These are phyloP conservation scores for Zonotrichia albicollis DNA, from an alignment of 2,797 vertebrate species.

Conservation along the genomic window DNA sequence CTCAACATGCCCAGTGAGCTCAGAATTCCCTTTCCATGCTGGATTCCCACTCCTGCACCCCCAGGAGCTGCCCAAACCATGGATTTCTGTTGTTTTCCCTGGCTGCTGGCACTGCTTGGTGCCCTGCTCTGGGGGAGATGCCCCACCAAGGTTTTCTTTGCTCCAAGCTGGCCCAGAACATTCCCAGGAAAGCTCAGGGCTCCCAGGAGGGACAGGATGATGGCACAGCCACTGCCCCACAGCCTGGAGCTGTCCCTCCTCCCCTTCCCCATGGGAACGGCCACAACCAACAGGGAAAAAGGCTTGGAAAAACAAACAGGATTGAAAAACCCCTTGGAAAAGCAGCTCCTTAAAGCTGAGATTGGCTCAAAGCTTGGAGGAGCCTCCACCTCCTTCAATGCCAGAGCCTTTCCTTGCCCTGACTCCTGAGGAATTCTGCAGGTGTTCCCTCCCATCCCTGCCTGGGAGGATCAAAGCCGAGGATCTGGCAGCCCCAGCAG, in stretches of 20 bases:
- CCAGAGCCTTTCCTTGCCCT: background rate
- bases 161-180: background rate
- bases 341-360: background rate
- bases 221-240: background rate
- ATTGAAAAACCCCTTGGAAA: background rate
- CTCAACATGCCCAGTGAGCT: background rate
- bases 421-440: background rate
- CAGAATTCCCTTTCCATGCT: background rate
- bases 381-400: background rate
- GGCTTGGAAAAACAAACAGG: background rate
- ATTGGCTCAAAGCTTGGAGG: background rate
- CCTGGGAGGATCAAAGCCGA: constrained; percentile 35
- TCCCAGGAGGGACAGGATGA: background rate
- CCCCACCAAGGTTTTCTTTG: background rate
- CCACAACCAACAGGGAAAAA: too few relatives aligned
- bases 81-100: background rate
- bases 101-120: background rate
- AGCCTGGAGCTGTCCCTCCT: accelerated
- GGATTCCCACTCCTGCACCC: background rate
- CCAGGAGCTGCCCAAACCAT: background rate
- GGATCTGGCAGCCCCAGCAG: background rate
- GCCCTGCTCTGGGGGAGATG: background rate
- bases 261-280: accelerated
- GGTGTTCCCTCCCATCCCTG: constrained; percentile 44
- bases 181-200: background rate